Base-by-base conservation (phyloP, 2,888 invertebrate species). In the Andrena trimmerana region DNA sequence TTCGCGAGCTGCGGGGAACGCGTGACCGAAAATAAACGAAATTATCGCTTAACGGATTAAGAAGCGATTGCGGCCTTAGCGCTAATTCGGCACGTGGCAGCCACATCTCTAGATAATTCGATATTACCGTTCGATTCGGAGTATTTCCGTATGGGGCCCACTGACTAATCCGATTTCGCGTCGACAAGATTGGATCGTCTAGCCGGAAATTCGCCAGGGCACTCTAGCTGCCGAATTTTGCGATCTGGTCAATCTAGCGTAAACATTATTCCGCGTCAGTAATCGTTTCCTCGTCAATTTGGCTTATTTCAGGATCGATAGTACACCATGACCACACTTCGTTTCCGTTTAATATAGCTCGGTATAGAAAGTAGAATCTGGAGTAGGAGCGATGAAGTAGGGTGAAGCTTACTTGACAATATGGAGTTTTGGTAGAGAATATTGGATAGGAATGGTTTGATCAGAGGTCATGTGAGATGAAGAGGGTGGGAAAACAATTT, bases 81-180 rank as follows among this genome's bases (percentile, higher is more conserved):
- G 63, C 52, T 69, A 62, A 76, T 82, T 71, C 68, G 77, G 29
- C 42, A 27, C 42, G 52, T 42, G 57, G 36, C 59, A 27, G 84
- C 78, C 73, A 73, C 66, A 69, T 78, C 77, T 31, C 36, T 75
- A 60, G 79, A 88, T 86, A 81, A 85, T 83, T 88, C 83, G 80
- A 78, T 83, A 86, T 87, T 78, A 84, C 85, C 78, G 78, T 86
- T 85, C 86, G 66, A 81, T 80, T 85, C 86, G 83, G 69, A 71
- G 86, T 87, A 90, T 86, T 87, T 90, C 90, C 90, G 90, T 72
- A 69, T 63, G 81, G 60, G 75, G 31, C 48, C 29, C 42, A 42
- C 27, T 36, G 71, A 66, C 60, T 80, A 82, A 78, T 73, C 83
- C 69, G 78, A 81, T 81, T 79, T 78, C 73, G 67, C 76, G 70